Percentiles rank a stretch among this genome's conserved stretches.
Conservation (phyloP, 2,113 vertebrate species). For the Diphyllodes magnificus region DNA sequence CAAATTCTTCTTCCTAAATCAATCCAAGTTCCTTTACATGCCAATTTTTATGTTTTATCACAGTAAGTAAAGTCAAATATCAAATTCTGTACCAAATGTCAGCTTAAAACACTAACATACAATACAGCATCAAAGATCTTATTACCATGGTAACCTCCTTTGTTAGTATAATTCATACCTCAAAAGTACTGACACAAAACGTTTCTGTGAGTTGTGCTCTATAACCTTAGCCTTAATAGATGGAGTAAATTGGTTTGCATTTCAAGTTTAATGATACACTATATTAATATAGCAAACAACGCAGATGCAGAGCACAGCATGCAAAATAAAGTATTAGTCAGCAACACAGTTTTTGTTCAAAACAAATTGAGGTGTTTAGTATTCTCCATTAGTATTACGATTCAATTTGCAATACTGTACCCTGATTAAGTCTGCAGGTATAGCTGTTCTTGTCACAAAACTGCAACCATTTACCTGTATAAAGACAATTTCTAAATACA, state of each 20-base stretch:
- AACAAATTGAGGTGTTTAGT: slow-evolving; percentile 29
- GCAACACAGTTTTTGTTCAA: background rate
- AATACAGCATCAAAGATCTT: slow-evolving; percentile 19
- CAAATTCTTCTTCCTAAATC: slow-evolving; percentile 84
- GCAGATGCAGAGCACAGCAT: slow-evolving; percentile 24
- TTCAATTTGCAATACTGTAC: slow-evolving; percentile 82
- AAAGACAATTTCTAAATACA: slow-evolving; percentile 70
- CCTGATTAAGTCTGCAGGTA: slow-evolving; percentile 76
- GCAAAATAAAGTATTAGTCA: slow-evolving; percentile 59
- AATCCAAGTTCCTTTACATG: slow-evolving; percentile 68
- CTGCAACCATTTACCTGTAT: slow-evolving; percentile 90
- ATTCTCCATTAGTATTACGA: slow-evolving; percentile 37
- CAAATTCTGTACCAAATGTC: slow-evolving; percentile 8
- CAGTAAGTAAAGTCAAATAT: slow-evolving; percentile 35
- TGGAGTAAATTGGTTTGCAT: background rate
- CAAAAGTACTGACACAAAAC: slow-evolving; percentile 27
- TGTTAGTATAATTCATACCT: slow-evolving; percentile 63
- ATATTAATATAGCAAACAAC: background rate
- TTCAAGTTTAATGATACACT: background rate
- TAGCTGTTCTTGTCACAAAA: slow-evolving; percentile 73
- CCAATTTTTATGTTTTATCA: slow-evolving; percentile 22
- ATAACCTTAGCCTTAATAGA: background rate
- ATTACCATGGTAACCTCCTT: slow-evolving; percentile 49
- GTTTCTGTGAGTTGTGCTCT: background rate
- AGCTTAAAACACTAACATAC: slow-evolving; percentile 37